Evolutionary conservation across 1,140 invertebrate species (phyloP).

Genomic region (Heliconius congener): DNA sequence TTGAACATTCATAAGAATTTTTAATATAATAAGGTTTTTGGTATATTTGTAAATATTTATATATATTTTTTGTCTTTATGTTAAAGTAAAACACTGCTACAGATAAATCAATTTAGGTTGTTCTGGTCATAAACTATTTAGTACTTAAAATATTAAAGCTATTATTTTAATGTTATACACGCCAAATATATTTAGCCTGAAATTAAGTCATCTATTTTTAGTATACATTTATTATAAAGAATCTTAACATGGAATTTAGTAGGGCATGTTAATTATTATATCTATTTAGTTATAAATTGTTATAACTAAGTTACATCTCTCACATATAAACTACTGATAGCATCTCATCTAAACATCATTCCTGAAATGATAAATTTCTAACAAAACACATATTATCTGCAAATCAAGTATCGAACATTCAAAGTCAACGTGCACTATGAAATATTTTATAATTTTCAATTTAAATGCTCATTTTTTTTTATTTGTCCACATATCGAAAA

Average conservation of each 20-base stretch:
- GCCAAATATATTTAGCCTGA: constrained; percentile 14
- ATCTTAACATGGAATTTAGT: constrained; percentile 34
- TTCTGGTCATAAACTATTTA: neutral
- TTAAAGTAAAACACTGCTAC: neutral
- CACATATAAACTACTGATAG: constrained; percentile 36
- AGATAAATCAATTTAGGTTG: neutral
- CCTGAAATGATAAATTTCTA: constrained; percentile 20
- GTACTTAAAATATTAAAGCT: neutral
- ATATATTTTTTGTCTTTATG: neutral
- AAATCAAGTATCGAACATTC: constrained; percentile 19
- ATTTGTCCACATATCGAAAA: neutral
- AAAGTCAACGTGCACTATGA: constrained; percentile 20
- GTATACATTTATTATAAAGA: constrained; percentile 8
- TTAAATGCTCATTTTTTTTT: too few species aligned
- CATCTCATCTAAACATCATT: constrained; percentile 30
- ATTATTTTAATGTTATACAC: neutral
- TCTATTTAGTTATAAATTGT: constrained; percentile 27
- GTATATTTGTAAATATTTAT: neutral
- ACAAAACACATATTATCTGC: constrained; percentile 30
- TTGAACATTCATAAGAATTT: neutral
- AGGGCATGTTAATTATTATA: constrained; percentile 29
- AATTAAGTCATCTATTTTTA: constrained; percentile 12
- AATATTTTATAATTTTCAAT: neutral
- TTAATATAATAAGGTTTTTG: too few species aligned
- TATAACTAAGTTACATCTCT: constrained; percentile 35